These are phyloP conservation scores for Eubasilissa splendida DNA, from an alignment of 2,888 invertebrate species.

Conservation along the genomic window DNA sequence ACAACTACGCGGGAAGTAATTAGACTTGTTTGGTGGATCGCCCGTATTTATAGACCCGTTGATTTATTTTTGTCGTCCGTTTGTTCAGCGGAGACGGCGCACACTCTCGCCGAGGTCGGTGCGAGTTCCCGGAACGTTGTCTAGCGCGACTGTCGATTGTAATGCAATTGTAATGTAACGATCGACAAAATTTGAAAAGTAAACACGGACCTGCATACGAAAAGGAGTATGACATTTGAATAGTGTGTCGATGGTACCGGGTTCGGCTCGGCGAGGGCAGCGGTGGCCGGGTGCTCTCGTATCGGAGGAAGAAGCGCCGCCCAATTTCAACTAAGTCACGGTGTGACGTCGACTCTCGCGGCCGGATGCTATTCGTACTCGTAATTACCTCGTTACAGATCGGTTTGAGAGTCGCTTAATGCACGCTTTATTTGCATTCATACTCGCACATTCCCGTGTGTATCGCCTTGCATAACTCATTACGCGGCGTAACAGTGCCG, in stretches of 20 bases:
- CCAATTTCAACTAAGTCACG: not conserved
- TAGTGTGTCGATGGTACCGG: too few species aligned
- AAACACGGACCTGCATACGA: too few species aligned
- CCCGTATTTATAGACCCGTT: not conserved
- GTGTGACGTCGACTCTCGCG: not conserved
- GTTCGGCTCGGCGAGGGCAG: too few species aligned
- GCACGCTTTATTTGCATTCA: constrained; percentile 16
- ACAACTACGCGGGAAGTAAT: not conserved
- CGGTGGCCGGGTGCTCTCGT: too few species aligned
- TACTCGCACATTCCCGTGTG: not conserved
- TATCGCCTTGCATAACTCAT: constrained; percentile 10
- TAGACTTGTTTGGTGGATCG: not conserved
- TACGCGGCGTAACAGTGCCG: constrained; percentile 4
- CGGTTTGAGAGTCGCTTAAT: not conserved
- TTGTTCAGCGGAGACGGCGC: constrained; percentile 15
- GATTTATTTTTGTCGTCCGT: constrained; percentile 21
- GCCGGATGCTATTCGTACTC: not conserved
- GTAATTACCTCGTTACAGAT: not conserved
- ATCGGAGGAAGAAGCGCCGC: too few species aligned
- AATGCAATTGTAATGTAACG: too few species aligned
- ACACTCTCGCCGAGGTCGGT: too few species aligned
- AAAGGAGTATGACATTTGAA: too few species aligned
- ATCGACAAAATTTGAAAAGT: too few species aligned
- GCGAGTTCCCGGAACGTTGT: too few species aligned
- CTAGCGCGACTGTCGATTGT: too few species aligned